Conservation (phyloP, 2,113 vertebrate genomes). For the Chaetops frenatus region DNA sequence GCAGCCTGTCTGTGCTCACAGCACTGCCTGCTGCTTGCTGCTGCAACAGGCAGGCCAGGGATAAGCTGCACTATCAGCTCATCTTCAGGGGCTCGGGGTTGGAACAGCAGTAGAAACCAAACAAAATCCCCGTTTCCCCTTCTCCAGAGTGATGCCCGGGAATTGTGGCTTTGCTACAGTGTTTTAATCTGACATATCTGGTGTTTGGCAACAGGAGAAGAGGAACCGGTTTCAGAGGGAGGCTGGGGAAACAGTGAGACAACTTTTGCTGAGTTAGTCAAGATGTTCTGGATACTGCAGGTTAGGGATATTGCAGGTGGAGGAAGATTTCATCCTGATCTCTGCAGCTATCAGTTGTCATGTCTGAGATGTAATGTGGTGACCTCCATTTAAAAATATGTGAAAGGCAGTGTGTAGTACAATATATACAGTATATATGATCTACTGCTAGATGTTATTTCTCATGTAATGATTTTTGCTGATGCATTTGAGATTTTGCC, state of each 20-base stretch:
- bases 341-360: neutral
- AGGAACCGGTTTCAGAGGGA: neutral
- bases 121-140: neutral
- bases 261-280: neutral
- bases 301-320: neutral
- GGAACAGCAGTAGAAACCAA: neutral
- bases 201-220: neutral
- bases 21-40: slow-evolving; percentile 12
- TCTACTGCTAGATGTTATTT: neutral
- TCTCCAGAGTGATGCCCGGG: neutral
- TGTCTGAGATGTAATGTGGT: neutral
- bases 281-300: neutral
- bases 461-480: neutral
- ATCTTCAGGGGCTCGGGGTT: neutral
- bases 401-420: neutral
- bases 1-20: neutral
- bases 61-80: neutral
- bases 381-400: neutral
- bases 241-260: neutral
- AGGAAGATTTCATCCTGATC: neutral
- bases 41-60: neutral
- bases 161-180: neutral
- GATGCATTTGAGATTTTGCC: neutral
- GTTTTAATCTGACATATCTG: neutral
- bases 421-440: neutral